Evolutionary conservation across 2,113 vertebrate genomes (phyloP).

Genomic region (Dasypus novemcinctus): DNA sequence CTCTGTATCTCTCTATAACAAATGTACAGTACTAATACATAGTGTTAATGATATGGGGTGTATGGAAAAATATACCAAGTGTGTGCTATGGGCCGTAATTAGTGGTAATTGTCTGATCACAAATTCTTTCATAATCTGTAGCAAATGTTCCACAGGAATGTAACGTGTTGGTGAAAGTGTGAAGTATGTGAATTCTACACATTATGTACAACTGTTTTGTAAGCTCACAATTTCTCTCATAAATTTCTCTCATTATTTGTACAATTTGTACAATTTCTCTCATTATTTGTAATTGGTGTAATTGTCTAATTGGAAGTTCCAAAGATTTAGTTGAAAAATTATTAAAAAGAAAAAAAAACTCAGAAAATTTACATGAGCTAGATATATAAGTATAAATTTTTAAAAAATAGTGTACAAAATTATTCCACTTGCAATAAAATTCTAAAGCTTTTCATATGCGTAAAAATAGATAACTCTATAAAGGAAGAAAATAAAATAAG

Average conservation of each 20-base stretch:
- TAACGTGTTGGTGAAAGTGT: too few relatives aligned
- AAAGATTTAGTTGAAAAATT: not conserved
- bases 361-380: not conserved
- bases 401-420: not conserved
- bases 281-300: not conserved
- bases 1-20: too few relatives aligned
- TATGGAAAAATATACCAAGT: too few relatives aligned
- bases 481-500: not conserved
- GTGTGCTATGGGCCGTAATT: too few relatives aligned
- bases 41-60: too few relatives aligned
- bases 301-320: not conserved
- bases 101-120: too few relatives aligned
- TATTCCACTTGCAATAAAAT: conserved; percentile 27
- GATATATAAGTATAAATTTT: not conserved
- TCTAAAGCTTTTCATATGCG: not conserved
- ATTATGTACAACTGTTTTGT: not conserved
- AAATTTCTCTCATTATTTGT: too few relatives aligned
- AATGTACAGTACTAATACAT: too few relatives aligned
- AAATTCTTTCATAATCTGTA: too few relatives aligned
- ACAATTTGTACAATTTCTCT: too few relatives aligned
- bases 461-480: conserved; percentile 2
- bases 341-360: not conserved
- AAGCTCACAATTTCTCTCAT: not conserved
- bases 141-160: too few relatives aligned
- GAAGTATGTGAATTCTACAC: too few relatives aligned